Evolutionary conservation across 1,140 invertebrate species (phyloP).

Genomic region (Harlomillsia oculata): DNA sequence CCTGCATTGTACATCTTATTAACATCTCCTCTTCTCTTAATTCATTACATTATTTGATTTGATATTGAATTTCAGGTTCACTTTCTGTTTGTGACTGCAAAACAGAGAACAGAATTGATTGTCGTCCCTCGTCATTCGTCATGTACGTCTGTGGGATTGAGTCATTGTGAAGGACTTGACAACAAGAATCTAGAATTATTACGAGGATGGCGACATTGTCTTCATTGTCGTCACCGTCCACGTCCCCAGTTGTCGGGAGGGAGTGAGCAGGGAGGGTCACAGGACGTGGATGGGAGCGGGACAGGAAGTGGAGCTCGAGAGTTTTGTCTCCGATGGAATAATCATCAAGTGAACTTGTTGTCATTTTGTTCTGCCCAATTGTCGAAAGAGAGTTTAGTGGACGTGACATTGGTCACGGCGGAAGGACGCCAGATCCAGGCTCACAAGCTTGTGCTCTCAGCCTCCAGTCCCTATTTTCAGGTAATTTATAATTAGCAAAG

Average conservation of each 20-base stretch:
- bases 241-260: neutral
- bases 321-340: conserved; percentile 78
- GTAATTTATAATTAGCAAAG: too few species aligned
- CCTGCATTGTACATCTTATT: too few species aligned
- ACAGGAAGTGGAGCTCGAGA: conserved; percentile 38
- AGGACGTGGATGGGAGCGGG: neutral
- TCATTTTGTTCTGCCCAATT: conserved; percentile 69
- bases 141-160: too few species aligned
- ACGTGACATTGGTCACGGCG: conserved; percentile 71
- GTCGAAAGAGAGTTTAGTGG: conserved; percentile 69
- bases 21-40: too few species aligned
- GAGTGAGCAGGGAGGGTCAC: neutral
- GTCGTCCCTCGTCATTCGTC: too few species aligned
- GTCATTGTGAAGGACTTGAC: too few species aligned
- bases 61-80: too few species aligned
- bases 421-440: conserved; percentile 73
- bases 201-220: too few species aligned
- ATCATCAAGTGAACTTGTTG: conserved; percentile 79
- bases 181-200: too few species aligned
- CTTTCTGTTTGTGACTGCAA: too few species aligned
- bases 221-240: neutral
- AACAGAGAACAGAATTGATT: too few species aligned
- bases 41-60: too few species aligned
- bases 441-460: conserved; percentile 74
- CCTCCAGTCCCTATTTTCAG: conserved; percentile 78